Evolutionary conservation across 2,797 vertebrate species (phyloP).

Genomic region (Trachops cirrhosus): DNA sequence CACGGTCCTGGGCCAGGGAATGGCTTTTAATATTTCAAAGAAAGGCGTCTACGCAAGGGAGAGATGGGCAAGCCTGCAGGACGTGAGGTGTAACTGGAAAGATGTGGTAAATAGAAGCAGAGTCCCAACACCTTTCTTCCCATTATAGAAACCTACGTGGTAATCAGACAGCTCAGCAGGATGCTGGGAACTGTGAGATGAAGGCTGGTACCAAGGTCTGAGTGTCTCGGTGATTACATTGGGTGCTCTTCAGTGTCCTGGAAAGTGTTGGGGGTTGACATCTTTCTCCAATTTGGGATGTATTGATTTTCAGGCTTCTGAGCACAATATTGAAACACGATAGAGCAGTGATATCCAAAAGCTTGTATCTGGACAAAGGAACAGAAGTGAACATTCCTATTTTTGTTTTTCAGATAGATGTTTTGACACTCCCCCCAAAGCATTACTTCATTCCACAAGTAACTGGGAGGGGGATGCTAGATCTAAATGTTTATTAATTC

Average conservation of each 20-base stretch:
- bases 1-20: not conserved
- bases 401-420: not conserved
- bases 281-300: not conserved
- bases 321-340: not conserved
- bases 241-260: not conserved
- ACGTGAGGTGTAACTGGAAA: not conserved
- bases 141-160: not conserved
- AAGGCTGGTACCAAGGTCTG: not conserved
- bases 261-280: not conserved
- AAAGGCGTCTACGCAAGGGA: not conserved
- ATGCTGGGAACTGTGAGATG: not conserved
- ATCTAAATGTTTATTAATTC: conserved; percentile 10
- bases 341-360: not conserved
- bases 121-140: not conserved
- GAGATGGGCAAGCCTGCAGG: not conserved
- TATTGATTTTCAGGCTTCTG: conserved; percentile 5
- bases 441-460: not conserved
- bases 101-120: not conserved
- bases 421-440: not conserved
- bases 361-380: not conserved
- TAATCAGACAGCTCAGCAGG: not conserved
- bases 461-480: not conserved
- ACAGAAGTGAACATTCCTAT: not conserved
- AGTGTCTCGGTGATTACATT: accelerated
- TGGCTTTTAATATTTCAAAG: not conserved